These are phyloP conservation scores for Pristiophorus japonicus DNA, from an alignment of 2,113 vertebrate genomes.

Conservation along the genomic window DNA sequence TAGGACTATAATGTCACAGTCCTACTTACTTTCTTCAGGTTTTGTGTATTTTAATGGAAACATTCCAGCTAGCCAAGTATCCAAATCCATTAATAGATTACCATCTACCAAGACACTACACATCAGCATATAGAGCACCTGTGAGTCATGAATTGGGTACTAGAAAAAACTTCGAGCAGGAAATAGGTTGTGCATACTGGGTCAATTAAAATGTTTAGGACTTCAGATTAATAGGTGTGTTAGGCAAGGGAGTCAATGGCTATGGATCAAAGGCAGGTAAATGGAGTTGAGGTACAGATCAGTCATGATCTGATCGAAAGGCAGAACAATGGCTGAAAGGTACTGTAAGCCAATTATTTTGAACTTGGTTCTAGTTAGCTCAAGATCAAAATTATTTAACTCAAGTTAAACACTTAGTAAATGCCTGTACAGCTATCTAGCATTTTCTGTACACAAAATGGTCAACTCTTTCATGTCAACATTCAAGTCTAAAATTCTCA, in stretches of 20 bases:
- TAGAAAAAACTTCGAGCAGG: background rate
- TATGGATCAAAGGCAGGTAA: background rate
- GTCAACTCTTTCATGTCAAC: background rate
- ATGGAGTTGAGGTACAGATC: background rate
- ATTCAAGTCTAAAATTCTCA: no score
- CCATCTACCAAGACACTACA: background rate
- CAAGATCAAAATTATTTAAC: background rate
- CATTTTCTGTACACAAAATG: background rate
- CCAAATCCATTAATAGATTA: background rate
- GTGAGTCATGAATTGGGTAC: background rate
- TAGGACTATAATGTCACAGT: no score
- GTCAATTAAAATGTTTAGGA: no score
- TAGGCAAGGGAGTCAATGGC: no score
- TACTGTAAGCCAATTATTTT: background rate
- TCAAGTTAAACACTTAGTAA: background rate
- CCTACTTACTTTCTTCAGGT: no score
- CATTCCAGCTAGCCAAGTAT: background rate
- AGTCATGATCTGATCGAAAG: background rate
- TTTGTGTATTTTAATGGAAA: no score
- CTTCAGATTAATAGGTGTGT: background rate
- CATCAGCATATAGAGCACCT: background rate
- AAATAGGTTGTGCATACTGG: background rate
- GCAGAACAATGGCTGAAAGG: background rate
- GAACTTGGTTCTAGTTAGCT: background rate
- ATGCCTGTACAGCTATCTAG: background rate